A percentile compares a stretch with the other conserved stretches of the same genome.
phyloP scores from a whole-genome alignment of 1,140 invertebrate genomes.

The Ceratina japonica region DNA sequence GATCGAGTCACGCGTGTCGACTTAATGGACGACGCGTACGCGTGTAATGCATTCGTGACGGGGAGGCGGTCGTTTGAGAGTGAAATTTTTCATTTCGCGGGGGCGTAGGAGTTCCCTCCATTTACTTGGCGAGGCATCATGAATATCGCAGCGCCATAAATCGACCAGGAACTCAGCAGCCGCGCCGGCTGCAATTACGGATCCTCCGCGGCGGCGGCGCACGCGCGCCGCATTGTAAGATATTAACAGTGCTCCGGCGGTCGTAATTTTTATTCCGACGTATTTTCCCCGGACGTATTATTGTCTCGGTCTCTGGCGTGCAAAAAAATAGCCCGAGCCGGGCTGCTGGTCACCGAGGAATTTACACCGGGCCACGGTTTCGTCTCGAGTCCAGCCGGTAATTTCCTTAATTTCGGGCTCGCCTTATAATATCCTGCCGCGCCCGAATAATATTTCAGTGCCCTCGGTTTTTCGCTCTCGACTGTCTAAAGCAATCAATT shows the following conservation, averaged over 20 bases:
- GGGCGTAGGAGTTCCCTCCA: conserved; percentile 28
- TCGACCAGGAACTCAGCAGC: conserved; percentile 47
- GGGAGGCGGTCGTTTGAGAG: conserved; percentile 22
- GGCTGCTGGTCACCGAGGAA: conserved; percentile 44
- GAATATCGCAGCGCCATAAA: conserved; percentile 56
- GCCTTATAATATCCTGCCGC: neutral
- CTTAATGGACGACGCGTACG: conserved; percentile 16
- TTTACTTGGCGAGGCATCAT: conserved; percentile 52
- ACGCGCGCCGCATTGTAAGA: conserved; percentile 54
- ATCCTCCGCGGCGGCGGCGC: conserved; percentile 39
- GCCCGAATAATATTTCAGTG: conserved; percentile 41
- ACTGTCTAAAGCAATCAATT: conserved; percentile 41
- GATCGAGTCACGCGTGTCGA: conserved; percentile 1
- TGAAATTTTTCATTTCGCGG: conserved; percentile 43
- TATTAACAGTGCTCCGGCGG: conserved; percentile 56
- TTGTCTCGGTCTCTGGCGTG: conserved; percentile 44
- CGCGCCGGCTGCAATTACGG: conserved; percentile 57
- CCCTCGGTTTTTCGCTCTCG: conserved; percentile 1
- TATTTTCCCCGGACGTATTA: conserved; percentile 56
- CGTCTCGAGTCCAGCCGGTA: conserved; percentile 16
- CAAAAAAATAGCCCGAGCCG: neutral
- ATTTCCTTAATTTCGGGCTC: conserved; percentile 59
- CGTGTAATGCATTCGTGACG: neutral
- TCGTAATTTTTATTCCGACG: conserved; percentile 63
- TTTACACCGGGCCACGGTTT: conserved; percentile 37